phyloP scores from a whole-genome alignment of 2,888 invertebrate genomes.

The Julus scandinavius region DNA sequence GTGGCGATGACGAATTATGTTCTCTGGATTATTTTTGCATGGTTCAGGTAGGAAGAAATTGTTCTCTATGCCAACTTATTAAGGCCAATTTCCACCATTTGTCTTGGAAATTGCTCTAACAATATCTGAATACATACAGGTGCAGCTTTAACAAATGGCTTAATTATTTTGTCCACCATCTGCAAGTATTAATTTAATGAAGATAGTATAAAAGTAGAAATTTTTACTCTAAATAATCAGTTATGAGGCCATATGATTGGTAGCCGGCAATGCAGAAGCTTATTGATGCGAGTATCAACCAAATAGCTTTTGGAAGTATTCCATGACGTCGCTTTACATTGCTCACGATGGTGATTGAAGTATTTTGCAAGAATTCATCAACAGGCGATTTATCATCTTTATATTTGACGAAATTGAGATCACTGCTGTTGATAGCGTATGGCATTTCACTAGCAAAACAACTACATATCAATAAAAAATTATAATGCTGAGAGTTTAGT shows the following conservation, averaged over 20 bases:
- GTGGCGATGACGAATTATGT: too few relatives aligned
- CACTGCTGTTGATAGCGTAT: neutral
- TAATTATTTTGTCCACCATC: neutral
- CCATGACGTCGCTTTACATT: slow-evolving; percentile 4
- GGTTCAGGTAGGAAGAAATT: neutral
- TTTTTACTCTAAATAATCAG: neutral
- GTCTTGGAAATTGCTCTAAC: too few relatives aligned
- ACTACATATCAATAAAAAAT: neutral
- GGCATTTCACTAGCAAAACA: neutral
- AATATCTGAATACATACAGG: too few relatives aligned
- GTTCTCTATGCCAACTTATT: too few relatives aligned
- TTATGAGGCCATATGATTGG: slow-evolving; percentile 5
- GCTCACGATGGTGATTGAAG: neutral
- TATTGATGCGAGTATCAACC: slow-evolving; percentile 12
- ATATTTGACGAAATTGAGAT: neutral
- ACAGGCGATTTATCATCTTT: neutral
- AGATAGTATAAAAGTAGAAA: too few relatives aligned
- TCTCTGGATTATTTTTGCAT: neutral
- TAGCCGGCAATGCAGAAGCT: neutral
- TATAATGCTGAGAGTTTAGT: neutral
- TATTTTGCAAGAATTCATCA: slow-evolving; percentile 7
- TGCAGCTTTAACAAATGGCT: neutral
- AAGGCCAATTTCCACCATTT: too few relatives aligned
- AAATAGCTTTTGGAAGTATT: neutral
- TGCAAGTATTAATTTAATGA: neutral